phyloP scores from a whole-genome alignment of 2,113 vertebrate genomes.

The Syngnathus typhle region DNA sequence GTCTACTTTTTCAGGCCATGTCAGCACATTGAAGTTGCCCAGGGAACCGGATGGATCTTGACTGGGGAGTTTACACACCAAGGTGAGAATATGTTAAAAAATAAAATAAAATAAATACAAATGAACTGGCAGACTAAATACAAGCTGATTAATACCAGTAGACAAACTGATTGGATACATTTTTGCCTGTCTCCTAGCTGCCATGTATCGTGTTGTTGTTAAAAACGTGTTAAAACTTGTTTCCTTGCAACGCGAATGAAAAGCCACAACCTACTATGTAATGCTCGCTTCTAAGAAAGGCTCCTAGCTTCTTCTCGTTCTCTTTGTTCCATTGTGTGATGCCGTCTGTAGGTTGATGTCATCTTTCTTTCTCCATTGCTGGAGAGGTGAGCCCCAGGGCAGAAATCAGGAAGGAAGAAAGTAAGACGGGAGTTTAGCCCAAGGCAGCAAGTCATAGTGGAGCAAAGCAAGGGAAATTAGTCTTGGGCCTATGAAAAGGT shows the following conservation, averaged over 20 bases:
- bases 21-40: slow-evolving; percentile 40
- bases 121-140: slow-evolving; percentile 10
- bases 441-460: slow-evolving; percentile 20
- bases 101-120: neutral
- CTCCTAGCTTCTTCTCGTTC: slow-evolving; percentile 6
- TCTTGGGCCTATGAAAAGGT: slow-evolving; percentile 40
- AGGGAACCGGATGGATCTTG: slow-evolving; percentile 46
- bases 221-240: slow-evolving; percentile 7
- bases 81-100: slow-evolving; percentile 42
- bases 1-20: slow-evolving; percentile 46
- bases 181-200: neutral
- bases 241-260: neutral
- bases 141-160: neutral
- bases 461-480: slow-evolving; percentile 32
- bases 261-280: neutral
- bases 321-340: slow-evolving; percentile 55
- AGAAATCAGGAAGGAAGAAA: slow-evolving; percentile 43
- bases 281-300: slow-evolving; percentile 17
- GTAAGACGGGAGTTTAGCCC: slow-evolving; percentile 29
- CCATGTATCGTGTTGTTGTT: neutral
- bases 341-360: slow-evolving; percentile 56
- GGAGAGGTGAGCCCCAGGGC: slow-evolving; percentile 64
- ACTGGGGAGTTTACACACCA: slow-evolving; percentile 48
- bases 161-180: neutral
- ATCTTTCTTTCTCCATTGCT: slow-evolving; percentile 57